phyloP scores from a whole-genome alignment of 2,797 vertebrate genomes.

The Rhynchotus rufescens region DNA sequence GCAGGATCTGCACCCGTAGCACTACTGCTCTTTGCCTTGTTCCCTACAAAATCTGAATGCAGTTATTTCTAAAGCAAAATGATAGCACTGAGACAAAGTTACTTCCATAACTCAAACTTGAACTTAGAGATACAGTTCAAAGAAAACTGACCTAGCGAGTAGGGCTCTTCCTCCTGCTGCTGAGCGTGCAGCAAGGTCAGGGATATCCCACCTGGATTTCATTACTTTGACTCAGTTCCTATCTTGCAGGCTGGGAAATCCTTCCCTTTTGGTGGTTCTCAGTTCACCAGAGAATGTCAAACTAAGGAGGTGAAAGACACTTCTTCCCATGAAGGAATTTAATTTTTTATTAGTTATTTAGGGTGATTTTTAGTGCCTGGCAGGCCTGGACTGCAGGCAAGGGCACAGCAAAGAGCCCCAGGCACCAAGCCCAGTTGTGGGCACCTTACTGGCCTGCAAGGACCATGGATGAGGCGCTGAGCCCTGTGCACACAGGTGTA shows the following conservation, averaged over 20 bases:
- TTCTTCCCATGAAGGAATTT: not conserved
- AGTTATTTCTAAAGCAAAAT: not conserved
- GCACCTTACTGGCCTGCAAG: not conserved
- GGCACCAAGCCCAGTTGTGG: not conserved
- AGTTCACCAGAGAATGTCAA: not conserved
- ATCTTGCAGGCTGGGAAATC: not conserved
- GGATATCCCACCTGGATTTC: not conserved
- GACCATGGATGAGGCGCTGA: not conserved
- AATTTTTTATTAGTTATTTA: not conserved
- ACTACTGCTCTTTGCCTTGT: not conserved
- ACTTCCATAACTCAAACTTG: not conserved
- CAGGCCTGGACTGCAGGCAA: not conserved
- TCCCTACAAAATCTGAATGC: not conserved
- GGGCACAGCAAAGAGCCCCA: not conserved
- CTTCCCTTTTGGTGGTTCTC: not conserved
- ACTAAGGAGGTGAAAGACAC: not conserved
- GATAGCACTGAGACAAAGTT: not conserved
- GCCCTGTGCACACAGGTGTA: rapidly evolving
- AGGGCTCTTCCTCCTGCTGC: not conserved
- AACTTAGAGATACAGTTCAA: not conserved
- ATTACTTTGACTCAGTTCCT: rapidly evolving
- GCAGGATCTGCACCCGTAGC: not conserved
- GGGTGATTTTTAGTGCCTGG: not conserved
- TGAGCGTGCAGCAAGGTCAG: not conserved
- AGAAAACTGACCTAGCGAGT: rapidly evolving